Conservation (phyloP, 2,888 invertebrate genomes). For the Herminia tarsipennalis region DNA sequence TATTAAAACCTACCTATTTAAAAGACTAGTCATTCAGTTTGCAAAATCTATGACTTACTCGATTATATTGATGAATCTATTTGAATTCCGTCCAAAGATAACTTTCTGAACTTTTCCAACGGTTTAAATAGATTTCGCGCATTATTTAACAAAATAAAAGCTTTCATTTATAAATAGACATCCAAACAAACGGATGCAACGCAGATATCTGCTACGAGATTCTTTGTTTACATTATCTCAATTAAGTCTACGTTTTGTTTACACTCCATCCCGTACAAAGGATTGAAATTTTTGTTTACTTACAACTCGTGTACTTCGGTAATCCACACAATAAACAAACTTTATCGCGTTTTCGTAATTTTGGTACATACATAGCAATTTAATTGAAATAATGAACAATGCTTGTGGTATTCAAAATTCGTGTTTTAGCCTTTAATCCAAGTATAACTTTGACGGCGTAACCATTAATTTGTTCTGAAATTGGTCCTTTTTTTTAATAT, state of each 20-base stretch:
- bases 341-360: slow-evolving; percentile 11
- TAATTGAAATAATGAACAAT: too few relatives aligned
- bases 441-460: too few relatives aligned
- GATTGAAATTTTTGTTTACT: slow-evolving; percentile 72
- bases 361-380: slow-evolving; percentile 1
- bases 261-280: slow-evolving; percentile 59
- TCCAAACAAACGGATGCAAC: slow-evolving; percentile 36
- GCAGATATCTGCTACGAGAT: slow-evolving; percentile 62
- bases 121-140: neutral
- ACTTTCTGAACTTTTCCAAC: too few relatives aligned
- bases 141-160: slow-evolving; percentile 4
- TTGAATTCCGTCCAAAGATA: too few relatives aligned
- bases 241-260: slow-evolving; percentile 82
- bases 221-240: slow-evolving; percentile 81
- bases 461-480: too few relatives aligned
- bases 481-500: too few relatives aligned
- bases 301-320: slow-evolving; percentile 28
- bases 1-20: too few relatives aligned
- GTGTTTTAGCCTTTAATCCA: too few relatives aligned
- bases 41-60: too few relatives aligned
- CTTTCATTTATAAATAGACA: slow-evolving; percentile 6
- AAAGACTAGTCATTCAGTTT: too few relatives aligned
- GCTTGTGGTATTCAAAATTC: too few relatives aligned
- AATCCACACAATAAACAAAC: slow-evolving; percentile 9
- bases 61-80: too few relatives aligned